phyloP scores from a whole-genome alignment of 2,888 invertebrate species.

The Seira ritae region DNA sequence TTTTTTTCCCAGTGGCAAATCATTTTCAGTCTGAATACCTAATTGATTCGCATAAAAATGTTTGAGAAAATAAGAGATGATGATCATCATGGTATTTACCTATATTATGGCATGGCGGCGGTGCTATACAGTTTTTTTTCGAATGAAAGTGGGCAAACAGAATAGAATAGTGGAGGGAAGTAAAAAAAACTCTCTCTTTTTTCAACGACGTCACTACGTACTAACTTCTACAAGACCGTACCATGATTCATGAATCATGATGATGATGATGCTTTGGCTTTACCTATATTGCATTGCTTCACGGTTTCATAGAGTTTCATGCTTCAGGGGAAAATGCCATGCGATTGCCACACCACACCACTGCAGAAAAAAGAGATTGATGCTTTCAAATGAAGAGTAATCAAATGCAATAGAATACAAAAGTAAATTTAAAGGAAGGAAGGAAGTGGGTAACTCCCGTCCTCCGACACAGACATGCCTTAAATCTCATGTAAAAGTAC shows the following conservation, averaged over 20 bases:
- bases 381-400: not conserved
- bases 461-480: too few species aligned
- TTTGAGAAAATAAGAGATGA: too few species aligned
- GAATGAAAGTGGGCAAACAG: not conserved
- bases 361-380: too few species aligned
- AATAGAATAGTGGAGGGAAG: not conserved
- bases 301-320: too few species aligned
- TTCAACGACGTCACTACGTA: too few species aligned
- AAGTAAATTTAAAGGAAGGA: slow-evolving; percentile 9
- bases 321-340: not conserved
- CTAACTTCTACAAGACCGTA: too few species aligned
- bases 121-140: not conserved
- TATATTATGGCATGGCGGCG: not conserved
- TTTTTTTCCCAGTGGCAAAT: not conserved
- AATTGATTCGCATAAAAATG: not conserved
- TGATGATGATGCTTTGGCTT: too few species aligned
- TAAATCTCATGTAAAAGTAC: too few species aligned
- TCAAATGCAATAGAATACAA: not conserved
- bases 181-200: not conserved
- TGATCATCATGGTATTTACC: too few species aligned
- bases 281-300: too few species aligned
- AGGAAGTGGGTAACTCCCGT: slow-evolving; percentile 31
- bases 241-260: too few species aligned
- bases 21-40: not conserved
- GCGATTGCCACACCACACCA: too few species aligned